A percentile compares a stretch with the other conserved stretches of the same genome.
Conservation (phyloP, 2,113 vertebrate species). For the Daphoenositta chrysoptera region DNA sequence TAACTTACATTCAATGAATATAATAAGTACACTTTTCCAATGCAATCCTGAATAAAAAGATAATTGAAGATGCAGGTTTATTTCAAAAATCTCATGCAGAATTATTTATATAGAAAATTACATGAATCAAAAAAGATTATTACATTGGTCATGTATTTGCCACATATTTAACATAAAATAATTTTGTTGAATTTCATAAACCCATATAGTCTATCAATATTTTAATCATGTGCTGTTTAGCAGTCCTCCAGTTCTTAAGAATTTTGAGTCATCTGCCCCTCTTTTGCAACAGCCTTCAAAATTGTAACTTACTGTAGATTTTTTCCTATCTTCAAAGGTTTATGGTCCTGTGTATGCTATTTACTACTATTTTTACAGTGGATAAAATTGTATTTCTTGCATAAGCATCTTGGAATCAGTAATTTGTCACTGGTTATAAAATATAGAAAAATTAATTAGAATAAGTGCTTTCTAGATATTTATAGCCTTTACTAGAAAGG, state of each 20-base stretch:
- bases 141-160: neutral
- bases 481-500: constrained; percentile 39
- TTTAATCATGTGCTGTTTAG: neutral
- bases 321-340: neutral
- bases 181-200: neutral
- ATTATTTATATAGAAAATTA: neutral
- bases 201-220: neutral
- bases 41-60: neutral
- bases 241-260: neutral
- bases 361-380: neutral
- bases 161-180: neutral
- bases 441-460: constrained; percentile 5
- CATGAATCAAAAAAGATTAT: neutral
- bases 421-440: constrained; percentile 1
- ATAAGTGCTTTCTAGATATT: constrained; percentile 35
- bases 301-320: neutral
- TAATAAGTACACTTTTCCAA: neutral
- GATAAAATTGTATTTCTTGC: neutral
- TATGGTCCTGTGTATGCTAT: neutral
- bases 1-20: neutral
- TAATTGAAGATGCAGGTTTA: neutral
- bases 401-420: neutral
- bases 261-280: neutral
- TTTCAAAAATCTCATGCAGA: neutral
- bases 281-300: neutral